phyloP scores from a whole-genome alignment of 2,113 vertebrate species.

The Dendrocopos noguchii region DNA sequence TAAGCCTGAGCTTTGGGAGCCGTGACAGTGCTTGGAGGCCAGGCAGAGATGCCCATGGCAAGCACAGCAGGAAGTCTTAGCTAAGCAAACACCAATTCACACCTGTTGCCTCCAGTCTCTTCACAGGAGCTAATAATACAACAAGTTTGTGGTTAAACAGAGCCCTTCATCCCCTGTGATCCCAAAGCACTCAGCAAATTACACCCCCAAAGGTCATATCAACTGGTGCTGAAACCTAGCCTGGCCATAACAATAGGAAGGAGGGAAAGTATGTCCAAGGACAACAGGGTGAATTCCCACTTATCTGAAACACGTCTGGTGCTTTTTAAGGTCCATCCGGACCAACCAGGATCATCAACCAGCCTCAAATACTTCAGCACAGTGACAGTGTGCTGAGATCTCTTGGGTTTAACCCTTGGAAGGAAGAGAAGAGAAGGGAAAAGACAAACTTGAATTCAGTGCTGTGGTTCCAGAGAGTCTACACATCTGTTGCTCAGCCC shows the following conservation, averaged over 20 bases:
- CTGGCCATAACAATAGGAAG: neutral
- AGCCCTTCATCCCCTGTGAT: slow-evolving; percentile 45
- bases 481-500: neutral
- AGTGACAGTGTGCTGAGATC: neutral
- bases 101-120: slow-evolving; percentile 56
- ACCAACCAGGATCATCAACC: neutral
- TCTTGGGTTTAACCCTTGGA: neutral
- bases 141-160: neutral
- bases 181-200: neutral
- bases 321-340: neutral
- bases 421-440: neutral
- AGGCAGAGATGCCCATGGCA: neutral
- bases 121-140: slow-evolving; percentile 34
- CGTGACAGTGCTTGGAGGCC: neutral
- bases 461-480: neutral
- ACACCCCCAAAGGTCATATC: slow-evolving; percentile 28
- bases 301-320: neutral
- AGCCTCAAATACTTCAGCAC: neutral
- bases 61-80: slow-evolving; percentile 21
- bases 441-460: neutral
- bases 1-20: neutral
- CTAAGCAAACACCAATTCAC: slow-evolving; percentile 7
- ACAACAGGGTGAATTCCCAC: neutral
- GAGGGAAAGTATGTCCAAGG: slow-evolving; percentile 28
- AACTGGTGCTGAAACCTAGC: neutral